Percentiles rank a stretch among this genome's conserved stretches.
These are phyloP conservation scores for Thymelicus sylvestris DNA, from an alignment of 2,888 invertebrate genomes.

Conservation along the genomic window DNA sequence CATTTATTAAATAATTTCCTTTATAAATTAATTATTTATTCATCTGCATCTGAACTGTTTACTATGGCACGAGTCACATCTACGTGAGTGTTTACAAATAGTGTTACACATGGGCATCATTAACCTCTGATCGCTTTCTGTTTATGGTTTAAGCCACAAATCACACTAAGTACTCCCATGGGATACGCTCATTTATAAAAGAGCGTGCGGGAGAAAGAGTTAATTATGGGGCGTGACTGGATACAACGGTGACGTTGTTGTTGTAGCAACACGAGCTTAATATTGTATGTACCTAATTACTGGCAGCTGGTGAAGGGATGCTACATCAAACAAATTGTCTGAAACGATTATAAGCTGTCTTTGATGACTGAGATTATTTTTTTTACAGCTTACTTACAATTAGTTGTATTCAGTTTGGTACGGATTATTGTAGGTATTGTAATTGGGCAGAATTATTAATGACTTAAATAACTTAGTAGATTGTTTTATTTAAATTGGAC, in stretches of 20 bases:
- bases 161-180: slow-evolving; percentile 47
- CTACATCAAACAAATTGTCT: slow-evolving; percentile 28
- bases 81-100: not conserved
- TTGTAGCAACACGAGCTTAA: slow-evolving; percentile 24
- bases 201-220: slow-evolving; percentile 45
- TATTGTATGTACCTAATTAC: slow-evolving; percentile 31
- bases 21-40: too few species aligned
- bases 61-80: not conserved
- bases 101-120: not conserved
- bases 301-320: slow-evolving; percentile 21
- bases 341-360: slow-evolving; percentile 15
- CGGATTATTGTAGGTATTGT: too few species aligned
- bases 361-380: slow-evolving; percentile 7
- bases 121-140: slow-evolving; percentile 8
- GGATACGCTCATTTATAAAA: slow-evolving; percentile 50
- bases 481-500: too few species aligned
- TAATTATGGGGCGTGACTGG: slow-evolving; percentile 57
- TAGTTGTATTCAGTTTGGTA: not conserved
- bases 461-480: too few species aligned
- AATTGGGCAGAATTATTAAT: too few species aligned
- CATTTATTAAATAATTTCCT: too few species aligned
- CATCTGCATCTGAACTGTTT: too few species aligned
- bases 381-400: not conserved
- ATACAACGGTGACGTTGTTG: slow-evolving; percentile 43
- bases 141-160: slow-evolving; percentile 11